Evolutionary conservation across 2,797 vertebrate species (phyloP).

Genomic region (Bufotes viridis): DNA sequence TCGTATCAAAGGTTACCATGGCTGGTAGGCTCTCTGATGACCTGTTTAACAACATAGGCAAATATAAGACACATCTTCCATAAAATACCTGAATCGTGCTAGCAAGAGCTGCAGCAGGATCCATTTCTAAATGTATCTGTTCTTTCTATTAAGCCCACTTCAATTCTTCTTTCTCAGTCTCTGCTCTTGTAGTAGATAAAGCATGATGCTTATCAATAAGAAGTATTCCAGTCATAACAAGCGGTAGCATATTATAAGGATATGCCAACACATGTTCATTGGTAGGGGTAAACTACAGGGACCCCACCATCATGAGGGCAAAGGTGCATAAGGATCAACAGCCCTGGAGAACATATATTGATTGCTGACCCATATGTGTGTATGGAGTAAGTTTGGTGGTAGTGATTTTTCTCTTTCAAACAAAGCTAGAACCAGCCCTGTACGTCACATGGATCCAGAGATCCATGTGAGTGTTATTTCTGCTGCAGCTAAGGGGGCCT

Average conservation of each 20-base stretch:
- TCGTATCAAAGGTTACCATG: constrained; percentile 82
- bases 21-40: constrained; percentile 77
- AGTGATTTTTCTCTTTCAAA: no score
- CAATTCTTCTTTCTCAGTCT: not conserved
- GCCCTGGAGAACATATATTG: no score
- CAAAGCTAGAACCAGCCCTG: no score
- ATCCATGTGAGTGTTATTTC: no score
- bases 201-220: not conserved
- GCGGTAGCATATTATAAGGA: not conserved
- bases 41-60: constrained; percentile 63
- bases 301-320: not conserved
- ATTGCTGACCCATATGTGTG: no score
- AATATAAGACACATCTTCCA: not conserved
- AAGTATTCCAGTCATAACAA: not conserved
- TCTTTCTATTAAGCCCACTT: not conserved
- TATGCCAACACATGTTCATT: not conserved
- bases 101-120: not conserved
- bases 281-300: not conserved
- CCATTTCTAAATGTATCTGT: not conserved
- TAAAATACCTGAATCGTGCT: not conserved
- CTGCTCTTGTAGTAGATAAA: not conserved
- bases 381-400: no score
- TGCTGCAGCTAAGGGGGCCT: no score
- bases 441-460: no score
- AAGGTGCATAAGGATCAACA: no score